These are phyloP conservation scores for Dusona sp. DNA, from an alignment of 2,888 invertebrate species.

Conservation along the genomic window DNA sequence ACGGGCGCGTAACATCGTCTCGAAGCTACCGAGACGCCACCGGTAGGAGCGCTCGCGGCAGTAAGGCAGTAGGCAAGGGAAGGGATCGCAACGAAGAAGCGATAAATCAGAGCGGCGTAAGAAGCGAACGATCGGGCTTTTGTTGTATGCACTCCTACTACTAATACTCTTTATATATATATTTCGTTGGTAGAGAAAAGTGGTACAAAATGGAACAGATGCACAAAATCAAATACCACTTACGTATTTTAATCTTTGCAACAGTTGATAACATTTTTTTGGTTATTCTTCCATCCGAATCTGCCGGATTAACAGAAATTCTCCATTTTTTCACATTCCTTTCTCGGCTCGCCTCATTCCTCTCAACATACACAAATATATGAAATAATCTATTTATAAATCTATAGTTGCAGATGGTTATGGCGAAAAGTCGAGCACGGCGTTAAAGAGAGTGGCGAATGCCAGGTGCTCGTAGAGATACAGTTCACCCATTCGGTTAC, in stretches of 20 bases:
- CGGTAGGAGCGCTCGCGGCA: constrained; percentile 8
- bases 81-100: constrained; percentile 39
- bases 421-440: constrained; percentile 45
- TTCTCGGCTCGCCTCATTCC: too few relatives aligned
- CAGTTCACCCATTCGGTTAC: constrained; percentile 48
- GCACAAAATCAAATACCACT: background rate
- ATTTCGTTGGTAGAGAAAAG: background rate
- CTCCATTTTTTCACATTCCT: too few relatives aligned
- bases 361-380: background rate
- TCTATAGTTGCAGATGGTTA: constrained; percentile 42
- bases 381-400: background rate
- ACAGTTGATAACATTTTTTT: background rate
- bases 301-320: background rate
- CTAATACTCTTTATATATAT: background rate
- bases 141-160: constrained; percentile 8
- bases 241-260: background rate
- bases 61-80: constrained; percentile 27
- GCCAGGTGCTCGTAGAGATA: constrained; percentile 58
- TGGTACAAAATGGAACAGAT: background rate
- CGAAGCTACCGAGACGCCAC: constrained; percentile 34
- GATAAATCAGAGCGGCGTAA: constrained; percentile 7
- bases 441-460: constrained; percentile 43
- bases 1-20: background rate
- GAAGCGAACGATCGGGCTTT: constrained; percentile 14
- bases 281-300: background rate